Percentiles rank a stretch among this genome's conserved stretches.
Conservation (phyloP, 2,888 invertebrate species). For the Phytoseiulus persimilis region DNA sequence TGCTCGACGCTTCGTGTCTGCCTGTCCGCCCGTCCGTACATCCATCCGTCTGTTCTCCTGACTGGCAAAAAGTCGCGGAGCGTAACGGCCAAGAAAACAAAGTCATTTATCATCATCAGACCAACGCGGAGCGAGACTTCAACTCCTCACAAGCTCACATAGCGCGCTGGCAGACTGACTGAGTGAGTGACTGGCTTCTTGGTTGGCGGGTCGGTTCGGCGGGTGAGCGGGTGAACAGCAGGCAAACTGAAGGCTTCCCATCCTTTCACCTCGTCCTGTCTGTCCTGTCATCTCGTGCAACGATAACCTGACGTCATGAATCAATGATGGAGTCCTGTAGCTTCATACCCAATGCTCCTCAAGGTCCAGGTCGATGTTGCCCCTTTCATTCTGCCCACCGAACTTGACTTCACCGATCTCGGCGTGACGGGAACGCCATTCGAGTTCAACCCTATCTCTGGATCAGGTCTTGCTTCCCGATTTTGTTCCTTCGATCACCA, state of each 20-base stretch:
- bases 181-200: not conserved
- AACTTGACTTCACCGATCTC: too few relatives aligned
- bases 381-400: not conserved
- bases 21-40: not conserved
- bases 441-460: too few relatives aligned
- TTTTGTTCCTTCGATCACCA: too few relatives aligned
- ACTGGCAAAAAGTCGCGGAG: not conserved
- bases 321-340: not conserved
- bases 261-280: not conserved
- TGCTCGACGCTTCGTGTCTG: not conserved
- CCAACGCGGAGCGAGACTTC: constrained; percentile 1
- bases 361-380: not conserved
- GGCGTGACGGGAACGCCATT: too few relatives aligned
- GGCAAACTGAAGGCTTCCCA: not conserved
- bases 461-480: too few relatives aligned
- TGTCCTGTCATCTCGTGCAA: not conserved
- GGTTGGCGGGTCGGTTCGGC: not conserved
- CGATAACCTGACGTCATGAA: not conserved
- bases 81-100: constrained; percentile 23
- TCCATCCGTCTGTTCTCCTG: not conserved
- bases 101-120: constrained; percentile 39
- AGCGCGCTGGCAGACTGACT: not conserved
- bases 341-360: not conserved
- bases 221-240: not conserved
- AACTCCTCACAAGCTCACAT: not conserved